These are phyloP conservation scores for Megastigmus dorsalis DNA, from an alignment of 2,888 invertebrate species.

Conservation along the genomic window DNA sequence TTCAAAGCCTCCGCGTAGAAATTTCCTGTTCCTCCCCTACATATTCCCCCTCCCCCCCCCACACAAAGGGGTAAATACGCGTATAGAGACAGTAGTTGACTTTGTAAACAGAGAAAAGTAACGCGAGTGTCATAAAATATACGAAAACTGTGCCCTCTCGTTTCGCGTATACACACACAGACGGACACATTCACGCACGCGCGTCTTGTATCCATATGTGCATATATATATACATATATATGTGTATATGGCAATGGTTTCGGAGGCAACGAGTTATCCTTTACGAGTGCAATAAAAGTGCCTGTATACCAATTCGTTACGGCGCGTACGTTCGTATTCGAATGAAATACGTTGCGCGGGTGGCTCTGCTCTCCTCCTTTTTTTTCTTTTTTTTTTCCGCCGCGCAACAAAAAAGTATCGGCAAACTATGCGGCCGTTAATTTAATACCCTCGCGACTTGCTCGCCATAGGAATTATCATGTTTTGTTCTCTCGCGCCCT, in stretches of 20 bases:
- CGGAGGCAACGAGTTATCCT: slow-evolving; percentile 56
- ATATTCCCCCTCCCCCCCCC: no score
- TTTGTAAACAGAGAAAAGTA: slow-evolving; percentile 37
- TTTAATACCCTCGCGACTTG: slow-evolving; percentile 20
- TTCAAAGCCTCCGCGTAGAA: no score
- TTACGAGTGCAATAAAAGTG: slow-evolving; percentile 60
- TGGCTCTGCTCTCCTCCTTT: background rate
- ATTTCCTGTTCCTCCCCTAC: no score
- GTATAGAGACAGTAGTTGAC: no score
- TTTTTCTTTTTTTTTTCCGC: background rate
- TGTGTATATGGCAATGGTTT: slow-evolving; percentile 51
- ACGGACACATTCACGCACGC: no score
- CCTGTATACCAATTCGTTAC: slow-evolving; percentile 56
- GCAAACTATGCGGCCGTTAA: slow-evolving; percentile 25
- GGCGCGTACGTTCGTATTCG: slow-evolving; percentile 46
- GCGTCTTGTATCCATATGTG: no score
- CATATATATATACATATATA: slow-evolving; percentile 9
- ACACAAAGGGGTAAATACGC: no score
- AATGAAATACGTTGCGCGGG: slow-evolving; percentile 50
- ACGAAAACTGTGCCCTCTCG: slow-evolving; percentile 23
- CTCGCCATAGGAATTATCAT: background rate
- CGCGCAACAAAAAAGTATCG: slow-evolving; percentile 33
- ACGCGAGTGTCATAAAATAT: slow-evolving; percentile 37
- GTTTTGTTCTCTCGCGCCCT: background rate
- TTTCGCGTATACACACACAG: no score